These are phyloP conservation scores for Macquaria ambigua DNA, from an alignment of 2,113 vertebrate species.

Conservation along the genomic window DNA sequence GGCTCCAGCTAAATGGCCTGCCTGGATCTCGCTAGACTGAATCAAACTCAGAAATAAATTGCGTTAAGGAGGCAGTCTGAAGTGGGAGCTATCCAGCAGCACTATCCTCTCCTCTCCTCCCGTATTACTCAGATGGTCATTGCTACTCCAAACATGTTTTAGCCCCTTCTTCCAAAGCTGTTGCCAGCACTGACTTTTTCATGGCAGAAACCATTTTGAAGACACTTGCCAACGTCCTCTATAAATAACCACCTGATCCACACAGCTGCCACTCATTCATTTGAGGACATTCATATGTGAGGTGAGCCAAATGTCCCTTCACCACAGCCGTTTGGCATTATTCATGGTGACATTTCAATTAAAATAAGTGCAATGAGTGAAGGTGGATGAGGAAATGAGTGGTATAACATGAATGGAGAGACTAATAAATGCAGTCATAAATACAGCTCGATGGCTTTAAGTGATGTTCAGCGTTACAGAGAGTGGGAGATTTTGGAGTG, in stretches of 20 bases:
- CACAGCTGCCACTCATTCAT: constrained; percentile 60
- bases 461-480: constrained; percentile 16
- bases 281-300: constrained; percentile 41
- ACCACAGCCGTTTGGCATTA: constrained; percentile 49
- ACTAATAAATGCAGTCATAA: constrained; percentile 61
- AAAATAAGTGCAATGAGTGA: constrained; percentile 68
- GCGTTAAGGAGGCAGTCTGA: constrained; percentile 42
- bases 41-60: constrained; percentile 65
- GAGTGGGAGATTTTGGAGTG: constrained; percentile 4
- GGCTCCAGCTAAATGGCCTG: constrained; percentile 42
- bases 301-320: constrained; percentile 61
- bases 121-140: constrained; percentile 51
- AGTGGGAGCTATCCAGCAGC: constrained; percentile 52
- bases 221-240: constrained; percentile 47
- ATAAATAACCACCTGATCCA: constrained; percentile 61
- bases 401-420: constrained; percentile 58
- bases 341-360: constrained; percentile 71
- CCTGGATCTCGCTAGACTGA: constrained; percentile 42
- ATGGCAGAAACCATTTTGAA: constrained; percentile 49
- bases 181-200: constrained; percentile 45
- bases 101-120: constrained; percentile 30
- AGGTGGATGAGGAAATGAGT: constrained; percentile 56
- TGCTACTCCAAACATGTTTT: constrained; percentile 61
- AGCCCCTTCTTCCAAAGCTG: constrained; percentile 24
- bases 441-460: constrained; percentile 38